A percentile compares a stretch with the other conserved stretches of the same genome.
Evolutionary conservation across 2,113 vertebrate genomes (phyloP).

Genomic region (Gymnarchus niloticus): DNA sequence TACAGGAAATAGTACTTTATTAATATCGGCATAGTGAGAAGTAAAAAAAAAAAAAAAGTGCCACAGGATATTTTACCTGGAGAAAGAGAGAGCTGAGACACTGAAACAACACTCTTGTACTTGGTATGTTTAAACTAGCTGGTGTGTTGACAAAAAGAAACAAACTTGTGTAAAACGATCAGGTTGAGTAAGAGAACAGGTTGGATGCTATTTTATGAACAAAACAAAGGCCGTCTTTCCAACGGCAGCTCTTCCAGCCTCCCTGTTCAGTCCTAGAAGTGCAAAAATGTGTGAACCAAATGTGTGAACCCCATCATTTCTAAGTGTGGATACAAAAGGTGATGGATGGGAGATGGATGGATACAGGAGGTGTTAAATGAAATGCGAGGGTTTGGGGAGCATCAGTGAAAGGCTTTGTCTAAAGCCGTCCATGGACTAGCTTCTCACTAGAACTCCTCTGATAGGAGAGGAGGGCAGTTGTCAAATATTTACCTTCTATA

Average conservation of each 20-base stretch:
- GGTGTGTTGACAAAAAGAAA: background rate
- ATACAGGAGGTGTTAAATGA: background rate
- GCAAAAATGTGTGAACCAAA: background rate
- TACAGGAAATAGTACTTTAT: background rate
- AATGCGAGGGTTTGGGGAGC: background rate
- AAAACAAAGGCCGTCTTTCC: background rate
- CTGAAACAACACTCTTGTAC: background rate
- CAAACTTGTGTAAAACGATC: background rate
- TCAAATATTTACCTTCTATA: background rate
- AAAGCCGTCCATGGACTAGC: background rate
- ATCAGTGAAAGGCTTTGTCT: background rate
- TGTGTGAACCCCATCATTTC: background rate
- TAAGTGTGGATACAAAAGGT: background rate
- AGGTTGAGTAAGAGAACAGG: background rate
- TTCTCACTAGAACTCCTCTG: background rate
- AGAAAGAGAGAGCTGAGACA: background rate
- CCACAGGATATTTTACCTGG: background rate
- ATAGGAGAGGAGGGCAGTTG: background rate
- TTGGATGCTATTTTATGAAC: background rate
- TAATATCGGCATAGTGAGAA: background rate
- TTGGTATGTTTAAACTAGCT: background rate
- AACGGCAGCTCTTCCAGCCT: background rate
- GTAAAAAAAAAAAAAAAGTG: background rate
- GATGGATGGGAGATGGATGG: background rate
- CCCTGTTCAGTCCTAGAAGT: background rate